These are phyloP conservation scores for Aurelia aurita DNA, from an alignment of 30 jellyfish, hydroid and myxozoan genomes.

Conservation along the genomic window DNA sequence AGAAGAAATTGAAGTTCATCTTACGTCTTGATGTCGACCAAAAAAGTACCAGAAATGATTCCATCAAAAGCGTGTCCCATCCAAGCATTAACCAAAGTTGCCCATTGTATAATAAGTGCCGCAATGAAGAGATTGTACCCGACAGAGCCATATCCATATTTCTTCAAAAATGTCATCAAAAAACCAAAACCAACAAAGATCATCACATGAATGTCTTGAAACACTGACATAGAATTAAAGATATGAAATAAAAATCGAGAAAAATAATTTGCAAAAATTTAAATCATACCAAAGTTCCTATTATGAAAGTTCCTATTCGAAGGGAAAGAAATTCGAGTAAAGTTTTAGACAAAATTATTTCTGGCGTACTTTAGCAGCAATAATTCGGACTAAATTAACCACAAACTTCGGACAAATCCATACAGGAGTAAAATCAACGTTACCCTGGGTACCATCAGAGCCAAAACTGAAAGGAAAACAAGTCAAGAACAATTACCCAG, in stretches of 20 bases:
- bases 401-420: too few species aligned
- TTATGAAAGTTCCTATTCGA: too few species aligned
- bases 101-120: conserved; percentile 95
- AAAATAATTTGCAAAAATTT: neutral
- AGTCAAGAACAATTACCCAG: too few species aligned
- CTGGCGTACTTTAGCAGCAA: too few species aligned
- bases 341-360: too few species aligned
- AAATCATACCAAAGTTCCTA: too few species aligned
- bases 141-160: conserved; percentile 90
- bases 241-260: neutral
- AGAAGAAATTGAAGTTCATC: neutral
- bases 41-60: conserved; percentile 25
- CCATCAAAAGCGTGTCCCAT: conserved; percentile 80
- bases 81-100: conserved; percentile 94
- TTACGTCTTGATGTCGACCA: conserved; percentile 73
- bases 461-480: too few species aligned
- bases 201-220: conserved; percentile 98
- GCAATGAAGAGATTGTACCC: conserved; percentile 87
- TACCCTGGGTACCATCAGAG: too few species aligned
- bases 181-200: conserved; percentile 94
- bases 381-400: too few species aligned
- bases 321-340: too few species aligned
- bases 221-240: conserved; percentile 56
- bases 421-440: too few species aligned
- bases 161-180: conserved; percentile 85